Evolutionary conservation across 2,797 vertebrate genomes (phyloP).

Genomic region (Leptodactylus fallax): DNA sequence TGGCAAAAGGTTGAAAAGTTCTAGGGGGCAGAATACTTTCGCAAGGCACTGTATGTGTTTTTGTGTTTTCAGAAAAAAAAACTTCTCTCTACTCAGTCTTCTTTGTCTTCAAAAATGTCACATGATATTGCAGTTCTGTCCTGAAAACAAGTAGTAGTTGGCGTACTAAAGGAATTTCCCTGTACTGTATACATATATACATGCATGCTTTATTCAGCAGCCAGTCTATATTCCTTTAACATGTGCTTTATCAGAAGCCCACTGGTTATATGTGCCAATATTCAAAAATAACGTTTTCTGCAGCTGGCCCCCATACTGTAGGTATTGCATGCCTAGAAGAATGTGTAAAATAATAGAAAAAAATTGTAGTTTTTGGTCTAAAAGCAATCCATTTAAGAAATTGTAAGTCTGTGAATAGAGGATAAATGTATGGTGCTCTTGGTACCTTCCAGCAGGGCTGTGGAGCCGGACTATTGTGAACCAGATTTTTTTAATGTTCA

Average conservation of each 20-base stretch:
- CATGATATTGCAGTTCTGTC: neutral
- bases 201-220: neutral
- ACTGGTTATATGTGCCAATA: neutral
- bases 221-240: neutral
- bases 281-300: neutral
- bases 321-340: neutral
- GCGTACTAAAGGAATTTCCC: neutral
- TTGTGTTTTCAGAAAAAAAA: too few relatives aligned
- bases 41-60: too few relatives aligned
- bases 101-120: neutral
- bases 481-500: too few relatives aligned
- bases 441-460: too few relatives aligned
- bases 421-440: too few relatives aligned
- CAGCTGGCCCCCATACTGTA: neutral
- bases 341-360: neutral
- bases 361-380: neutral
- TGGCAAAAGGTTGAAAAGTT: too few relatives aligned
- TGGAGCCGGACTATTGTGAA: too few relatives aligned
- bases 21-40: too few relatives aligned
- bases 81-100: neutral
- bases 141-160: neutral
- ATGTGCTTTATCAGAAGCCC: neutral
- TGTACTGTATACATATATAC: neutral
- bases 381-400: too few relatives aligned
- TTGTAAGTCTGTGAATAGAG: too few relatives aligned